Evolutionary conservation across 2,113 vertebrate species (phyloP).

Genomic region (Peromyscus maniculatus): DNA sequence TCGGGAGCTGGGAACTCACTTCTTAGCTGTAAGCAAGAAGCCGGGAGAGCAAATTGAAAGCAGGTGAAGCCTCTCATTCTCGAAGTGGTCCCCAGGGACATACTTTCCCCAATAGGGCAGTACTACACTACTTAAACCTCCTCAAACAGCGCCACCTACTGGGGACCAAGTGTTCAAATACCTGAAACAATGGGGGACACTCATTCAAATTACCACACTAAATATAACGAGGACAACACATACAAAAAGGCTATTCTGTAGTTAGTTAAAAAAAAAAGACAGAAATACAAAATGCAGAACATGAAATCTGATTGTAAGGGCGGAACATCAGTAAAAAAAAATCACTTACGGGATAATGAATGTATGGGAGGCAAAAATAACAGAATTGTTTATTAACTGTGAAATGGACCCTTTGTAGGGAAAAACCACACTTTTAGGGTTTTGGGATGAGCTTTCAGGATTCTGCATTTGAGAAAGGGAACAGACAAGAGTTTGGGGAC

Average conservation of each 20-base stretch:
- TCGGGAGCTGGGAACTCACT: not conserved
- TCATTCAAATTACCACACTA: not conserved
- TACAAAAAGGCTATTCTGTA: not conserved
- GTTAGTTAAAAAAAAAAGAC: not conserved
- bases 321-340: not conserved
- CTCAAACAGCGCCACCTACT: not conserved
- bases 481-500: not conserved
- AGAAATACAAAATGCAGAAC: not conserved
- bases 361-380: not conserved
- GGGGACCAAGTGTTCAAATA: not conserved
- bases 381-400: not conserved
- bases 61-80: not conserved
- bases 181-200: not conserved
- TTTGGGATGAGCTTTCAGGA: not conserved
- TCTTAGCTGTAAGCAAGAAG: not conserved
- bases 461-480: not conserved
- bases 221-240: not conserved
- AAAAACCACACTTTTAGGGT: not conserved
- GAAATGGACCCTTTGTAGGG: too few species aligned
- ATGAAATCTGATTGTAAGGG: slow-evolving; percentile 19
- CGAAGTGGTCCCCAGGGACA: not conserved
- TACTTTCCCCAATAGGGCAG: not conserved
- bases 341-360: not conserved
- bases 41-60: not conserved
- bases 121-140: not conserved